A percentile compares a stretch with the other conserved stretches of the same genome.
phyloP scores from a whole-genome alignment of 1,140 invertebrate species.

The Meloidogyne chitwoodi region DNA sequence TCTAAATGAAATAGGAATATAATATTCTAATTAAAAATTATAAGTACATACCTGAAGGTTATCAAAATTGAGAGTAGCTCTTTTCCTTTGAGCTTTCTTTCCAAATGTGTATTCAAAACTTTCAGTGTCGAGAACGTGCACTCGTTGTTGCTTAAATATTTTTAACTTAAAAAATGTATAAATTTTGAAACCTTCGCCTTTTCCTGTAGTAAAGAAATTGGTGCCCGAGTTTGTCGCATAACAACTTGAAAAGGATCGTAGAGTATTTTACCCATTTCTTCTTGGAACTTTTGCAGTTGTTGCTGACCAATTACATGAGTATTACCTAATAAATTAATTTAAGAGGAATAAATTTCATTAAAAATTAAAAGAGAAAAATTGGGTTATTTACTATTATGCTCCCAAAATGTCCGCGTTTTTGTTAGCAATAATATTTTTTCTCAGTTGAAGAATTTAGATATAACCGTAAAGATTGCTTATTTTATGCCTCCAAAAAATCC shows the following conservation, averaged over 20 bases:
- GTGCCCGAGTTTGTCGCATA: slow-evolving; percentile 90
- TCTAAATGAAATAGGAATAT: slow-evolving; percentile 55
- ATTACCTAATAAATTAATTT: slow-evolving; percentile 64
- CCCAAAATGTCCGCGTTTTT: no score
- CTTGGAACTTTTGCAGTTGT: slow-evolving; percentile 92
- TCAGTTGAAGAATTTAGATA: no score
- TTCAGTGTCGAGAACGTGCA: slow-evolving; percentile 91
- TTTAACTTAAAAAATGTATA: background rate
- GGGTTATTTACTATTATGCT: no score
- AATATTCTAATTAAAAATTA: background rate
- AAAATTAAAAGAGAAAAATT: no score
- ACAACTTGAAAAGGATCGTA: slow-evolving; percentile 95
- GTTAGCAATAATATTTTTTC: no score
- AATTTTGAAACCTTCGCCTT: slow-evolving; percentile 70
- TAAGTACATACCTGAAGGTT: slow-evolving; percentile 61
- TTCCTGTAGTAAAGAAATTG: slow-evolving; percentile 88
- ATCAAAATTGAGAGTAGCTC: slow-evolving; percentile 74
- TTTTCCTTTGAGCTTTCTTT: slow-evolving; percentile 83
- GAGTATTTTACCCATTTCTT: slow-evolving; percentile 84
- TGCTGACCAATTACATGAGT: slow-evolving; percentile 78
- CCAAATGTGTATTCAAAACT: slow-evolving; percentile 90
- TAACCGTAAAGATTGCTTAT: no score
- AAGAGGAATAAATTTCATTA: no score
- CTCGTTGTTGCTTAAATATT: slow-evolving; percentile 69
- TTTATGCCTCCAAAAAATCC: no score